phyloP scores from a whole-genome alignment of 2,888 invertebrate species.

The Drosophila seclusa region DNA sequence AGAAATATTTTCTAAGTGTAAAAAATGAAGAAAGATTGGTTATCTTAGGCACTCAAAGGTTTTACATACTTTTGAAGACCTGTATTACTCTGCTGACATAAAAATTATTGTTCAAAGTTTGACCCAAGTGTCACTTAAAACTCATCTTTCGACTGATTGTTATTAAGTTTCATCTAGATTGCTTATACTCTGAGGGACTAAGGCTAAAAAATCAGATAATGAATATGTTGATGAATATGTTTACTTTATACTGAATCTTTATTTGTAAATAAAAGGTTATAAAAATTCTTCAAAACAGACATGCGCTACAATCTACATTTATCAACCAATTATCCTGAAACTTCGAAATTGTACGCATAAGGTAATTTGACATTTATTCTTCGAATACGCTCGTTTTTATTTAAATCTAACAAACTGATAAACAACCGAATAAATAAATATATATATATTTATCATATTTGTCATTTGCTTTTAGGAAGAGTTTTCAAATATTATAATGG shows the following conservation, averaged over 20 bases:
- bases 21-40: background rate
- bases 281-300: background rate
- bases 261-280: background rate
- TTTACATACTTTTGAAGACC: background rate
- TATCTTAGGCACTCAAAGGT: rapidly evolving
- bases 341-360: background rate
- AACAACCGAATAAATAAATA: background rate
- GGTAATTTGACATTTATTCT: background rate
- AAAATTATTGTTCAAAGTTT: background rate
- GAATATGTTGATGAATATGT: too few relatives aligned
- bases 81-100: background rate
- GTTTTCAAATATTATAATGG: background rate
- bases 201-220: background rate
- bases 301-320: background rate
- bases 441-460: background rate
- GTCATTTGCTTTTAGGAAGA: background rate
- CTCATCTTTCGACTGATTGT: background rate
- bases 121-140: background rate
- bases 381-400: background rate
- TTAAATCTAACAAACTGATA: background rate
- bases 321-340: background rate
- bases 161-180: background rate
- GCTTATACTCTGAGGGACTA: background rate
- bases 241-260: background rate
- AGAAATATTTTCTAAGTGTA: background rate